These are phyloP conservation scores for Nettapus auritus DNA, from an alignment of 2,113 vertebrate genomes.

Conservation along the genomic window DNA sequence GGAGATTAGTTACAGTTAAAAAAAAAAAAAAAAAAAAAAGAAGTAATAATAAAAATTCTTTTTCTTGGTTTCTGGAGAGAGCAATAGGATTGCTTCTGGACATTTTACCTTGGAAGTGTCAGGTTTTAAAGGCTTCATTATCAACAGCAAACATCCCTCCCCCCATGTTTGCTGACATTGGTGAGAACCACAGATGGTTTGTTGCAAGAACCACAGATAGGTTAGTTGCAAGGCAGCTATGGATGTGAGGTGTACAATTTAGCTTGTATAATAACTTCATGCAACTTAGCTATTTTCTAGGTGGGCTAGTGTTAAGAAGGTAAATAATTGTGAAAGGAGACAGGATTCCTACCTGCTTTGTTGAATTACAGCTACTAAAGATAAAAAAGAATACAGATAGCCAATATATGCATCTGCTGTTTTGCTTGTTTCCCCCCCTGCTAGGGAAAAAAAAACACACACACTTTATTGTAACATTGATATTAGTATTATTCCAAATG, in stretches of 20 bases:
- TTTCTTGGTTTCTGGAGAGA: not conserved
- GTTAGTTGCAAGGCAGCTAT: not conserved
- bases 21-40: not conserved
- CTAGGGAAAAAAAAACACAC: not conserved
- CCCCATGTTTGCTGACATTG: not conserved
- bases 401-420: not conserved
- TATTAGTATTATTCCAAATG: not conserved
- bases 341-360: not conserved
- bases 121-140: not conserved
- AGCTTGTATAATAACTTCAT: not conserved
- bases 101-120: not conserved
- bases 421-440: accelerated
- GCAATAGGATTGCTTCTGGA: not conserved
- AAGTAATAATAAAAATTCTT: not conserved
- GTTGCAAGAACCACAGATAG: not conserved
- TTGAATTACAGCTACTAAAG: not conserved
- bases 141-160: not conserved
- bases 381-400: not conserved
- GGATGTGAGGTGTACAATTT: not conserved
- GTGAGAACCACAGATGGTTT: not conserved
- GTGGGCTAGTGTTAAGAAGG: not conserved
- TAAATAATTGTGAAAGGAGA: not conserved
- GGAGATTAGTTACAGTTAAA: not conserved
- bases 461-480: not conserved
- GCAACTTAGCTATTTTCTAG: not conserved